Evolutionary conservation across 2,797 vertebrate genomes (phyloP), one percentile per base, ranked within the genome.

Genomic region (Melopsittacus undulatus): DNA sequence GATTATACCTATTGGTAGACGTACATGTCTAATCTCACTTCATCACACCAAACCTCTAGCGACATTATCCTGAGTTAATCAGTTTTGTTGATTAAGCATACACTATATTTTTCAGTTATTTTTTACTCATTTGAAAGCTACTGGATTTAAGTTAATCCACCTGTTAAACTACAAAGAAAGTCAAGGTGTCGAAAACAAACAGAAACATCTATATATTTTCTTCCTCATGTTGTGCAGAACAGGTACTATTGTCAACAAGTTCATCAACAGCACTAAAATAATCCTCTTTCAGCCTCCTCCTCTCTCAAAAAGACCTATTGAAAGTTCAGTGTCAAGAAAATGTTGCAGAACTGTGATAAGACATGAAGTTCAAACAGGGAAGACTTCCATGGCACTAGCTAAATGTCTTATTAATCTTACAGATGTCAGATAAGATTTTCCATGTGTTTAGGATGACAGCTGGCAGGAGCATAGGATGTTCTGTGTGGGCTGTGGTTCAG

Each of bases 321-420:
- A 95, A 97, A 94, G 89, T 95, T 95, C 93, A 94, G 40, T 82
- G 70, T 87, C 94, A 91, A 77, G 83, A 88, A 87, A 91, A 96
- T 91, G 66, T 80, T 80, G 77, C 48, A 90, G 48, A 78, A 26
- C 48, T 78, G 40, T 78, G 88, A 78, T 83, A 79, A 83, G 74
- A 57, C 42, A 26, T 40, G 70, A 64, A 1, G 0, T 94, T 84
- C 1, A 2, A 94, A 67, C 64, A 87, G 17, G 23, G 5, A 80
- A 52, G 69, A 38, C 49, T 87, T 94, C 49, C 49, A 23, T 81
- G 87, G 64, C 32, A 4, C 70, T 79, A 75, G 42, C 86, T 89
- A 91, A 93, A 92, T 83, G 74, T n/a, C 68, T 90, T 87, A 87
- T 89, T 92, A 94, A 90, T 91, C 87, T 75, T 81, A 90, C n/a